These are phyloP conservation scores for Petrolisthes cinctipes DNA, from an alignment of 2,888 invertebrate genomes.

Conservation along the genomic window DNA sequence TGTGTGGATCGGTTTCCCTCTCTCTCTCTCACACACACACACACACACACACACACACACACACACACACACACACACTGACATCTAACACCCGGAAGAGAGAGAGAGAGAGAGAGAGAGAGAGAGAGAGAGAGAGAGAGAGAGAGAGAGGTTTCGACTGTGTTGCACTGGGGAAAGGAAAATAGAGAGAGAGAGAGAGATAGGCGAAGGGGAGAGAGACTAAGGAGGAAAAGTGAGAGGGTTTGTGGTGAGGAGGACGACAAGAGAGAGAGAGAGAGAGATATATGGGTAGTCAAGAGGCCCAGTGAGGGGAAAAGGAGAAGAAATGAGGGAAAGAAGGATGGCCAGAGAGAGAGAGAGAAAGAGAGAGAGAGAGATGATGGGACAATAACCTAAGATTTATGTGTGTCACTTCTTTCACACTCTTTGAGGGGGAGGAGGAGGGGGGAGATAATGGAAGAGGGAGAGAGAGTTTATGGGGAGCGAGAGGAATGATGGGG, in stretches of 20 bases:
- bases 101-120: conserved; percentile 29
- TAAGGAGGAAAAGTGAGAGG: not conserved
- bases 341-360: not conserved
- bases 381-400: not conserved
- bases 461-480: not conserved
- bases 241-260: too few relatives aligned
- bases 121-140: conserved; percentile 23
- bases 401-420: too few relatives aligned
- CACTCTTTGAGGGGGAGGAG: not conserved
- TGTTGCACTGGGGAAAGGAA: not conserved
- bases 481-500: not conserved
- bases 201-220: not conserved
- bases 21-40: not conserved
- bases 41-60: conserved; percentile 7
- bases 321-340: not conserved
- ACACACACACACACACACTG: conserved; percentile 1
- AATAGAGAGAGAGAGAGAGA: conserved; percentile 6
- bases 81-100: not conserved
- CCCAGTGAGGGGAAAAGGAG: not conserved
- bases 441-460: not conserved
- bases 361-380: not conserved
- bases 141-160: conserved; percentile 21
- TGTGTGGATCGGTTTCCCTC: not conserved
- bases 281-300: too few relatives aligned
- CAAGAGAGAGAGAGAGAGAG: not conserved